Evolutionary conservation across 2,113 vertebrate species (phyloP), one percentile per base, ranked within the genome.

Genomic region (Sorex fumeus): DNA sequence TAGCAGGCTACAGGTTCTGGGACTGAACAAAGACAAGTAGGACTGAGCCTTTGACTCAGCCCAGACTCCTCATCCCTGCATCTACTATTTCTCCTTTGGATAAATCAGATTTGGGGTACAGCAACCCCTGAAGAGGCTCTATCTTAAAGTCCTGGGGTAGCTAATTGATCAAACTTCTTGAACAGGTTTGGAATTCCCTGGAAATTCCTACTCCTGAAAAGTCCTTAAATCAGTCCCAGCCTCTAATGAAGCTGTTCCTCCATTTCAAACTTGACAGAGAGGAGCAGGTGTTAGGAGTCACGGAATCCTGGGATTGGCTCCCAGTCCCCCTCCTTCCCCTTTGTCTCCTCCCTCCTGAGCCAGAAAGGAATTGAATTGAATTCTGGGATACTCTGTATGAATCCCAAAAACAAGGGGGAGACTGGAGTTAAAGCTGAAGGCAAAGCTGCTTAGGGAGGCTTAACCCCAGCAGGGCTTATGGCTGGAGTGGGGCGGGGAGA

Each of bases 391-490:
- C 18, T 86, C 27, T 18, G 28, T 87, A 67, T 94, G 27, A 47
- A 60, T 86, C 32, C 57, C 30, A 69, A 95, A 86, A 40, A 57
- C 32, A 40, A 69, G 64, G 27, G 85, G 8, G 19, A 64, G 11
- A 72, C 47, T 88, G 70, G 30, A 34, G 40, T 87, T 93, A 67
- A 80, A 82, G 75, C 90, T 78, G 64, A 91, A 88, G 40, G 76
- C 76, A 95, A 96, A 96, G 91, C 75, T 0, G 11, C 67, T 95
- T 92, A 96, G 45, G 64, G 76, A 95, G 88, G n/a, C 92, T 95
- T 95, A 93, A 92, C 79, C 83, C 71, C 83, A 88, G 40, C 62
- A 57, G 30, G 85, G 95, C 32, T 74, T 84, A 34, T 1, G 69
- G 62, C 34, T 91, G 47, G 45, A 25, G 19, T 50, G 12, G 69